phyloP scores from a whole-genome alignment of 1,140 invertebrate genomes.

The Pseudomyrmex cubaensis region DNA sequence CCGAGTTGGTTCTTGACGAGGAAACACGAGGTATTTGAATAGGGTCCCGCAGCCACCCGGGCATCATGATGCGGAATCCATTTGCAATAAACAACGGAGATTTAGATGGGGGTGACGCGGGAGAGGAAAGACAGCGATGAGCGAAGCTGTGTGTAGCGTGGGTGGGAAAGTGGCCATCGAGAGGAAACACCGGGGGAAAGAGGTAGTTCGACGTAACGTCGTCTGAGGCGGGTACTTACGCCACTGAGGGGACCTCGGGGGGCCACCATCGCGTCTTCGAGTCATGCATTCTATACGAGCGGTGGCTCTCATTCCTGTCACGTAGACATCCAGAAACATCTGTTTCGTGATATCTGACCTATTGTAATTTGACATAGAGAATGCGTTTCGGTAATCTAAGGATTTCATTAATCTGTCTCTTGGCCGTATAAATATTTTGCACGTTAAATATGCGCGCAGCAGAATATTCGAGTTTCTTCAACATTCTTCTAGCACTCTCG shows the following conservation, averaged over 20 bases:
- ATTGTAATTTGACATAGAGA: too few relatives aligned
- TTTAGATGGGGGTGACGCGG: constrained; percentile 74
- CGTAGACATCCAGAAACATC: background rate
- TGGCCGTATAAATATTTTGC: background rate
- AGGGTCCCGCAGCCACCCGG: constrained; percentile 78
- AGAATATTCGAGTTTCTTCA: background rate
- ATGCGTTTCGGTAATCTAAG: background rate
- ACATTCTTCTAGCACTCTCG: too few relatives aligned
- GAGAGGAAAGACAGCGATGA: constrained; percentile 48
- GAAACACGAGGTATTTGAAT: constrained; percentile 81
- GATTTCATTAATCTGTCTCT: background rate
- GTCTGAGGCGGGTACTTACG: constrained; percentile 82
- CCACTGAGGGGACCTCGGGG: constrained; percentile 79
- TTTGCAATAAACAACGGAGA: constrained; percentile 86
- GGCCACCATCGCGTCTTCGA: constrained; percentile 77
- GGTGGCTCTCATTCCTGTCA: constrained; percentile 75
- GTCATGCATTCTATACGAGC: constrained; percentile 85
- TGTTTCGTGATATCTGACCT: background rate
- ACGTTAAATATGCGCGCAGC: background rate
- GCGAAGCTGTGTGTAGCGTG: constrained; percentile 38
- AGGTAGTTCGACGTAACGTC: constrained; percentile 66
- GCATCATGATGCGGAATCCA: constrained; percentile 84
- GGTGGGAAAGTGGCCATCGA: constrained; percentile 26
- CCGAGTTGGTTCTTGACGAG: constrained; percentile 71
- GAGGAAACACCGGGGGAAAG: constrained; percentile 52